Evolutionary conservation across 2,797 vertebrate species (phyloP), one percentile per base, ranked within the genome.

Genomic region (Odontamblyopus lacepedii): DNA sequence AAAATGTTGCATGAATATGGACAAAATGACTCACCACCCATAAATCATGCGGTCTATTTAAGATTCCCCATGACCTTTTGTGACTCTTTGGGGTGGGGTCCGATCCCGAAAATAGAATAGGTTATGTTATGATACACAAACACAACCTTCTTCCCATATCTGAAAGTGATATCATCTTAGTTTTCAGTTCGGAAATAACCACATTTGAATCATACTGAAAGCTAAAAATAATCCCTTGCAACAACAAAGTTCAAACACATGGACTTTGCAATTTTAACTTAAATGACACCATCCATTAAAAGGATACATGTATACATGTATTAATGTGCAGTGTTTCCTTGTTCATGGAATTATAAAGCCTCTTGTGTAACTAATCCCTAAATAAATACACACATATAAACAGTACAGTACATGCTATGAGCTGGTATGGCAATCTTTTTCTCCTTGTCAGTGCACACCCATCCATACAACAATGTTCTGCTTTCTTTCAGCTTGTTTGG

Each of bases 401-500:
- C 26, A 51, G 15, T 51, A 27, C 64, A 50, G 44, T 15, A 4
- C 13, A 15, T 48, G 13, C 13, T 48, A 4, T 16, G 44, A 48
- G 38, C 38, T 32, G 30, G 35, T 59, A 69, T 60, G 57, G 6
- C 44, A 18, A n/a, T 38, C 27, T 48, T 4, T 57, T 62, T 7
- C 44, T 59, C 60, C 38, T 29, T 53, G 12, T 55, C 66, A 0
- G 61, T 26, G 61, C 32, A 53, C 69, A 29, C 66, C 48, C 35
- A n/a, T 62, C 60, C 41, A 15, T 71, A 44, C 71, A 63, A 81
- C 80, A 80, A 74, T 61, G 32, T 79, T 70, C 56, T 5, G 6
- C 70, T 70, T 48, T 64, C 38, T 64, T 71, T 74, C 65, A 72
- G 63, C 66, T 30, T 84, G 76, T 86, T 87, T 79, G 75, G 68